Evolutionary conservation across 1,140 invertebrate species (phyloP), one percentile per base, ranked within the genome.

Genomic region (Drosophila aff.): DNA sequence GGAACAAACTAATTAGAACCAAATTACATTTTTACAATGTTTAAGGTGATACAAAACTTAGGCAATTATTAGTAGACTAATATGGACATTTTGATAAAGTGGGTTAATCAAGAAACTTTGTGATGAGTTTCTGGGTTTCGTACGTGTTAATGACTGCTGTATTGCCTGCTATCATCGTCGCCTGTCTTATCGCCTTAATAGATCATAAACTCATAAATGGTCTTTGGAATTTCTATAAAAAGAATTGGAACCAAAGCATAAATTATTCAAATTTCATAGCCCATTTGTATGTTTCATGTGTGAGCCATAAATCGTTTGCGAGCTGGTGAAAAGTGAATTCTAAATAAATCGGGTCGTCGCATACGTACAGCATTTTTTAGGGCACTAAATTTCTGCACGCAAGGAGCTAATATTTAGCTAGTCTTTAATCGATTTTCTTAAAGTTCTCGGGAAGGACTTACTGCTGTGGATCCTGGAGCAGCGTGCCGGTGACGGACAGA

Each of bases 351-450:
- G 53, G 67, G 67, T 73, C 36, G 33, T 5, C 67, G 60, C 21
- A 59, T 28, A 49, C 16, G 5, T 23, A 4, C 1, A 28, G 3
- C 2, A 7, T 50, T 73, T 55, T 36, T 50, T 50, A 28, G 36
- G 21, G 11, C 38, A 33, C 38, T 59, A 33, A 68, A 61, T 47
- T 66, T 44, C 21, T 73, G 74, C 79, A 85, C 82, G 75, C 82
- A 47, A 81, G 40, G n/a, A n/a, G 15, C 38, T 18, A 50, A 43
- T 74, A 43, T 61, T 75, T 49, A 16, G 46, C 49, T 41, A 57
- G 26, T 49, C 4, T n/a, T 21, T 28, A 55, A 82, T 85, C 69
- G 79, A 85, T 86, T 79, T 82, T 79, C 55, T 61, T 68, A 44
- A 59, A 36, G 31, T 28, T 23, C 38, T 46, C 4, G 9, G 16